phyloP scores from a whole-genome alignment of 1,140 invertebrate genomes.

The Heliconius eleuchia region DNA sequence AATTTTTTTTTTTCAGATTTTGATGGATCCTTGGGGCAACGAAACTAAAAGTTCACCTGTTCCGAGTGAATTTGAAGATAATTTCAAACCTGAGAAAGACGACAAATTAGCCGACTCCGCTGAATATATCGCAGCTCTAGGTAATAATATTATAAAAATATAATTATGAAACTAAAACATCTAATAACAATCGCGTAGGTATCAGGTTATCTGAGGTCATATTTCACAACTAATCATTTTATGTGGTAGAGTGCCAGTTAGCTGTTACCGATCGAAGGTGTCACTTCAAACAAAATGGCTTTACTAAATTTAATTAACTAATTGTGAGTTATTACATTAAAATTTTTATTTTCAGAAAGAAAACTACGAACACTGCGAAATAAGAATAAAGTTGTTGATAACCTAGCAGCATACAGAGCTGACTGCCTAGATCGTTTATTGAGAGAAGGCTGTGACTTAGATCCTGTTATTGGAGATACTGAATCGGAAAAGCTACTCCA shows the following conservation, averaged over 20 bases:
- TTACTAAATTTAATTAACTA: background rate
- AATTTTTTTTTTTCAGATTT: constrained; percentile 35
- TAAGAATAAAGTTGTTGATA: constrained; percentile 73
- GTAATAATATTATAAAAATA: constrained; percentile 43
- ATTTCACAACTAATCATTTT: constrained; percentile 26
- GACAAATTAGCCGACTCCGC: constrained; percentile 68
- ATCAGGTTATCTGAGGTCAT: constrained; percentile 38
- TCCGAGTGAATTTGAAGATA: constrained; percentile 66
- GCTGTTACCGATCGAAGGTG: constrained; percentile 4
- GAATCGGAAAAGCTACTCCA: constrained; percentile 69
- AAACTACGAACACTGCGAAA: constrained; percentile 65
- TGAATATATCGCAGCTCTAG: constrained; percentile 70
- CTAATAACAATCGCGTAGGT: background rate
- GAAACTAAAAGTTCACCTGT: constrained; percentile 49
- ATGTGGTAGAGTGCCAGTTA: background rate
- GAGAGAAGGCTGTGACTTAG: constrained; percentile 72
- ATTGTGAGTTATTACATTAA: background rate
- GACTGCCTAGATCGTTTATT: constrained; percentile 73
- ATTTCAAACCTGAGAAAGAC: constrained; percentile 58
- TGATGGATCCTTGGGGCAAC: constrained; percentile 78
- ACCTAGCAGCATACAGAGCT: constrained; percentile 67
- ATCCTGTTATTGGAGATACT: constrained; percentile 73
- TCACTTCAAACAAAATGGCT: background rate
- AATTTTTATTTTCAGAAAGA: constrained; percentile 58
- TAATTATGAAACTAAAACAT: background rate